These are phyloP conservation scores for Colaptes auratus DNA, from an alignment of 2,113 vertebrate genomes.

Conservation along the genomic window DNA sequence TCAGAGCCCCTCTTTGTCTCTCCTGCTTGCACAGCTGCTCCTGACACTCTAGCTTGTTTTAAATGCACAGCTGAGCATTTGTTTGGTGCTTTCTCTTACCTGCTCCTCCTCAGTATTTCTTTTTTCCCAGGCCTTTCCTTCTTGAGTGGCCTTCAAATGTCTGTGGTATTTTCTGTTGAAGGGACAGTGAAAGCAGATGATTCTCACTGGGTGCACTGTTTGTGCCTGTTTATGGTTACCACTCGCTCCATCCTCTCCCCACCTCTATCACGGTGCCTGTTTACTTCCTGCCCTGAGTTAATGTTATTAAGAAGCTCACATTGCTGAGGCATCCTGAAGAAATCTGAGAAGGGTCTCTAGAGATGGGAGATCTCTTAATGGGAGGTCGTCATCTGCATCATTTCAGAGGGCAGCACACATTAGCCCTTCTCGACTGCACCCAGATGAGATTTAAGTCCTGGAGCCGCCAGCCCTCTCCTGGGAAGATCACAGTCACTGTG, in stretches of 20 bases:
- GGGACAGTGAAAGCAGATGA: not conserved
- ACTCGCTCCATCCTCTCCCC: rapidly evolving
- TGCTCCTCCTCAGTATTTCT: not conserved
- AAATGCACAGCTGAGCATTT: not conserved
- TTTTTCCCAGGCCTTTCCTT: not conserved
- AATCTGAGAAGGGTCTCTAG: not conserved
- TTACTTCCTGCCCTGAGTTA: not conserved
- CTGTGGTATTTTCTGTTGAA: conserved; percentile 8
- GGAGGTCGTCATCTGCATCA: not conserved
- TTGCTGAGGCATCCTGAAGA: not conserved
- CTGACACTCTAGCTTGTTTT: not conserved
- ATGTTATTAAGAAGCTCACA: not conserved
- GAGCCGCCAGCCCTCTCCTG: not conserved
- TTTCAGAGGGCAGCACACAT: not conserved
- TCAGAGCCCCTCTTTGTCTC: not conserved
- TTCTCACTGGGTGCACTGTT: not conserved
- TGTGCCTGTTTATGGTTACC: not conserved
- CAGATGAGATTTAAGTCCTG: not conserved
- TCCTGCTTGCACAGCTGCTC: not conserved
- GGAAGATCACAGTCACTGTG: not conserved
- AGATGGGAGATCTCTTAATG: not conserved
- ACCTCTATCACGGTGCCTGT: not conserved
- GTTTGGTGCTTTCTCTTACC: not conserved
- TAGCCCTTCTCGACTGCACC: not conserved
- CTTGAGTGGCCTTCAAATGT: not conserved